Base-by-base conservation (phyloP, 2,888 invertebrate species). In the Tenthredo distinguenda region DNA sequence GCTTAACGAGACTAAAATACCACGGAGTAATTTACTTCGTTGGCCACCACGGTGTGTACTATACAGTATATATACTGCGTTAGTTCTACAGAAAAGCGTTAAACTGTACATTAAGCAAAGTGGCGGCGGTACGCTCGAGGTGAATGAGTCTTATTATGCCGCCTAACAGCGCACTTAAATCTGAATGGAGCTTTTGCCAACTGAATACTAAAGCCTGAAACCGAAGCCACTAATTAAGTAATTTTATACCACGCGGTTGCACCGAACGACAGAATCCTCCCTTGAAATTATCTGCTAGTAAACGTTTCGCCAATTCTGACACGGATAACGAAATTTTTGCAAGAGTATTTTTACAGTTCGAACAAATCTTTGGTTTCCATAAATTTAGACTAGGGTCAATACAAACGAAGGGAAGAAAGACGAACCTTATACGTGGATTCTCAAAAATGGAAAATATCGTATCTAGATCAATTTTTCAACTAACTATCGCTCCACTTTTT, bases 131-230 rank as follows among this genome's bases (percentile, higher is more conserved):
- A 62, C 81, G 58, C 81, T 62, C 37, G 58, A 81, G 81, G 37
- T 81, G 81, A 81, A 81, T 62, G 37, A 81, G 58, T 81, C 58
- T 81, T 81, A 81, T 81, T 81, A 81, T 81, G 62, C 81, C 58
- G 40, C 40, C 81, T 62, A 81, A 81, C 58, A 81, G 81, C 40
- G 81, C 81, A 81, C 58, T 81, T 62, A 81, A 81, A 81, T 81
- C 81, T 40, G 40, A 81, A 81, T 58, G 62, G 58, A 81, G 58
- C 58, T 81, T 58, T 81, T 81, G 58, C 81, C 58, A 62, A 62
- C 62, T 81, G 81, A 62, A 81, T 62, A 58, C 81, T 81, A 40
- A 81, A 81, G 62, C 81, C 62, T 37, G 81, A 81, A 81, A 81
- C 81, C 81, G 81, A 81, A 81, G 58, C 81, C 31, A 62, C 58